Percentiles rank a stretch among this genome's conserved stretches.
phyloP scores from a whole-genome alignment of 1,140 invertebrate genomes.

The Polypedilum vanderplanki region DNA sequence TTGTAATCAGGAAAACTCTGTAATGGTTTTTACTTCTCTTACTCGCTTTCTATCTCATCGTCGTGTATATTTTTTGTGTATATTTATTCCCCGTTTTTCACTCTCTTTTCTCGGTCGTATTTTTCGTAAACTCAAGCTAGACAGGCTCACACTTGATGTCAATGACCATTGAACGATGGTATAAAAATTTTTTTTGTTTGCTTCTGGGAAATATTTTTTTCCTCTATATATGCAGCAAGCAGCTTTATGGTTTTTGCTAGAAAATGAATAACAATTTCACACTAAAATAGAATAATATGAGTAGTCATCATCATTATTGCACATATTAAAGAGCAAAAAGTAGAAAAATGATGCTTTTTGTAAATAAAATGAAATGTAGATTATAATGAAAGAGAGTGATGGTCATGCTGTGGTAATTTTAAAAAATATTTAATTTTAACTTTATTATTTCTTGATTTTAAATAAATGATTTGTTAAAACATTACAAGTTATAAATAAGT shows the following conservation, averaged over 20 bases:
- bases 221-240: not conserved
- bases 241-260: not conserved
- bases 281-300: not conserved
- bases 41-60: not conserved
- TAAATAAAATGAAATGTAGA: too few relatives aligned
- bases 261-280: not conserved
- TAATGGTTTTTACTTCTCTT: not conserved
- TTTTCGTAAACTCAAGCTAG: not conserved
- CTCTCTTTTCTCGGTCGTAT: too few relatives aligned
- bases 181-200: not conserved
- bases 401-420: too few relatives aligned
- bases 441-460: too few relatives aligned
- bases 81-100: too few relatives aligned
- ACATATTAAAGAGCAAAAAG: too few relatives aligned
- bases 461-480: too few relatives aligned
- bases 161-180: constrained; percentile 12
- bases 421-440: too few relatives aligned
- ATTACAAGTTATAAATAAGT: too few relatives aligned
- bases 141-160: constrained; percentile 3
- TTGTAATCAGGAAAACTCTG: constrained; percentile 17
- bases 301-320: not conserved
- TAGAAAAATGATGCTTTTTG: too few relatives aligned
- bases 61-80: not conserved
- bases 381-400: too few relatives aligned
- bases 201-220: constrained; percentile 12